These are phyloP conservation scores for Steinernema feltiae DNA, from an alignment of 1,140 invertebrate species.

Conservation along the genomic window DNA sequence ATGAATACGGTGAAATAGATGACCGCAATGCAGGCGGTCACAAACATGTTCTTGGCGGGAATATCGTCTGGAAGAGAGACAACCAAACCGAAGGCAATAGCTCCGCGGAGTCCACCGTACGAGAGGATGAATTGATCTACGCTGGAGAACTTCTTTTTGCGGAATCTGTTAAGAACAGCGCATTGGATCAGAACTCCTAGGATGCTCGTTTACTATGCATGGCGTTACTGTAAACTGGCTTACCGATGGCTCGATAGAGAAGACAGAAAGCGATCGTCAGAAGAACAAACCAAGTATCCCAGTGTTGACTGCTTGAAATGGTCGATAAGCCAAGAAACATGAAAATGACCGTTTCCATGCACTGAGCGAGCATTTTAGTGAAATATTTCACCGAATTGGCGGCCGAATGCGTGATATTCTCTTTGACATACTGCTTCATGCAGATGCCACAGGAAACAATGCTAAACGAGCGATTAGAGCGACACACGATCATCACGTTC, in stretches of 20 bases:
- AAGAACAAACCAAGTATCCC: conserved; percentile 89
- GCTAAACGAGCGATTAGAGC: conserved; percentile 22
- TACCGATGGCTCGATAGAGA: conserved; percentile 73
- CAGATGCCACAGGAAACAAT: conserved; percentile 95
- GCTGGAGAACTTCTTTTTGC: conserved; percentile 32
- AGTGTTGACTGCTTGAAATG: conserved; percentile 80
- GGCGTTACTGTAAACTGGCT: background rate
- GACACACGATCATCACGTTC: background rate
- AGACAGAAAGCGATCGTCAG: conserved; percentile 89
- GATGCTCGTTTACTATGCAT: background rate
- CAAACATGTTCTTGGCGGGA: conserved; percentile 37
- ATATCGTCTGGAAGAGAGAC: conserved; percentile 36
- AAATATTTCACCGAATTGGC: conserved; percentile 95
- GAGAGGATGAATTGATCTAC: conserved; percentile 45
- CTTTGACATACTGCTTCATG: conserved; percentile 96
- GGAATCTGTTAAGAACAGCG: conserved; percentile 33
- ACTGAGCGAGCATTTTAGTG: conserved; percentile 79
- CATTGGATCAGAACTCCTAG: conserved; percentile 37
- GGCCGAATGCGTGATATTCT: conserved; percentile 94
- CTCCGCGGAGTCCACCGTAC: conserved; percentile 42
- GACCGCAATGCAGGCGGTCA: conserved; percentile 40
- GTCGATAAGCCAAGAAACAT: conserved; percentile 95
- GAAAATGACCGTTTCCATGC: conserved; percentile 93
- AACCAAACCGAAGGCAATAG: conserved; percentile 41
- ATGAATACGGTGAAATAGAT: conserved; percentile 44